These are phyloP conservation scores for Mobula birostris DNA, from an alignment of 2,113 vertebrate genomes.

Conservation along the genomic window DNA sequence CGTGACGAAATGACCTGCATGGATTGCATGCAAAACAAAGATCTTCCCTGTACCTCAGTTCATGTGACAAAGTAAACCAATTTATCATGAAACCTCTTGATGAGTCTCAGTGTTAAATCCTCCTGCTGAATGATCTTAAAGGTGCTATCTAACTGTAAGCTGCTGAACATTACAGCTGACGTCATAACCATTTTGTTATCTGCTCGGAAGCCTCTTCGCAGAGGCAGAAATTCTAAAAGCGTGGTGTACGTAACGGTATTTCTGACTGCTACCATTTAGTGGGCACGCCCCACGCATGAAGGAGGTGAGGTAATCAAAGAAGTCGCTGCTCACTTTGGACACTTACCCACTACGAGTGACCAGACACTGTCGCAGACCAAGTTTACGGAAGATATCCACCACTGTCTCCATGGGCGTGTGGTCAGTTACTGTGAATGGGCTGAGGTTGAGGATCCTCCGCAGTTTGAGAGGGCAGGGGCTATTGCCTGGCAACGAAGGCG, in stretches of 20 bases:
- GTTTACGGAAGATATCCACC: constrained; percentile 95
- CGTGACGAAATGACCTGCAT: too few species aligned
- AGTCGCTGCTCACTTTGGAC: neutral
- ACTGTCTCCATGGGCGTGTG: constrained; percentile 99
- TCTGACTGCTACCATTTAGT: too few species aligned
- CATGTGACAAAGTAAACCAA: too few species aligned
- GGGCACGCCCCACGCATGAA: neutral
- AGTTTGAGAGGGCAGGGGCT: constrained; percentile 87
- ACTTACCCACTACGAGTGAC: constrained; percentile 91
- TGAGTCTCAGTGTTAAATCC: too few species aligned
- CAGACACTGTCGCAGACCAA: constrained; percentile 90
- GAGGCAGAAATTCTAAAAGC: neutral
- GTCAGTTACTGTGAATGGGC: constrained; percentile 98
- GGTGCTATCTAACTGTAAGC: neutral
- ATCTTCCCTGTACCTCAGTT: too few species aligned
- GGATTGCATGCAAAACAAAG: too few species aligned
- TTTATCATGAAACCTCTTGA: too few species aligned
- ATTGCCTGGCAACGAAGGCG: constrained; percentile 76
- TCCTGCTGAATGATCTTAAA: too few species aligned
- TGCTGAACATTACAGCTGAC: neutral
- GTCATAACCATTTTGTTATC: neutral
- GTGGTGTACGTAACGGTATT: neutral
- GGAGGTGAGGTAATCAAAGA: neutral
- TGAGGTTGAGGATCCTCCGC: constrained; percentile 86
- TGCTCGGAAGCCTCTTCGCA: neutral